These are phyloP conservation scores for Phenganax stokvisi DNA, from an alignment of 92 coral and sea anemone genomes.

Conservation along the genomic window DNA sequence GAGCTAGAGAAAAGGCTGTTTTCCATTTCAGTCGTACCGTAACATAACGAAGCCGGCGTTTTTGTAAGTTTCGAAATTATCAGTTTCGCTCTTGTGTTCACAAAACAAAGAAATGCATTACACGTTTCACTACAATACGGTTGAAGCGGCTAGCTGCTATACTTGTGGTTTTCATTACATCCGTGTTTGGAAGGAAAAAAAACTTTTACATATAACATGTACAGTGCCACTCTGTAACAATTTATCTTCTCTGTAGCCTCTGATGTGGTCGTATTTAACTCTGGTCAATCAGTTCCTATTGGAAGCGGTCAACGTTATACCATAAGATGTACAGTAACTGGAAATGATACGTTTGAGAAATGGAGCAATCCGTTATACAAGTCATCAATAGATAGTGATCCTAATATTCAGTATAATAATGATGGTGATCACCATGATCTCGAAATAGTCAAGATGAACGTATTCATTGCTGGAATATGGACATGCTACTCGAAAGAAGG, in stretches of 20 bases:
- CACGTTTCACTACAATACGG: too few relatives aligned
- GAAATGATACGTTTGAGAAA: constrained; percentile 10
- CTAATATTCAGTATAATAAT: neutral
- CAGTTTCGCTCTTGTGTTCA: too few relatives aligned
- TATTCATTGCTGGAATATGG: constrained; percentile 21
- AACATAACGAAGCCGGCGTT: too few relatives aligned
- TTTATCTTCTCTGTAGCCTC: neutral
- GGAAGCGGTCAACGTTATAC: neutral
- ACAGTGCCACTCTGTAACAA: too few relatives aligned
- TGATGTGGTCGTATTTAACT: neutral
- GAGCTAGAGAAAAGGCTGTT: too few relatives aligned
- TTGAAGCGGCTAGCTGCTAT: too few relatives aligned
- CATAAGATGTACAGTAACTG: constrained; percentile 20
- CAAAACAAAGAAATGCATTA: too few relatives aligned
- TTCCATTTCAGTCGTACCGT: too few relatives aligned
- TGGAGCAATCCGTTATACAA: constrained; percentile 2
- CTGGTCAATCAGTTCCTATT: neutral
- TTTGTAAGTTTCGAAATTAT: too few relatives aligned
- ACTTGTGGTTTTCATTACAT: too few relatives aligned
- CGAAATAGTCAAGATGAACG: neutral
- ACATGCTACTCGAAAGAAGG: constrained; percentile 20
- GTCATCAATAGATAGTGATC: neutral
- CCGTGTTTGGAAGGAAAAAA: too few relatives aligned
- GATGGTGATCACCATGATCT: constrained; percentile 1
- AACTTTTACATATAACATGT: too few relatives aligned